Evolutionary conservation across 2,888 invertebrate species (phyloP).

Genomic region (Digitonthophagus gazella): DNA sequence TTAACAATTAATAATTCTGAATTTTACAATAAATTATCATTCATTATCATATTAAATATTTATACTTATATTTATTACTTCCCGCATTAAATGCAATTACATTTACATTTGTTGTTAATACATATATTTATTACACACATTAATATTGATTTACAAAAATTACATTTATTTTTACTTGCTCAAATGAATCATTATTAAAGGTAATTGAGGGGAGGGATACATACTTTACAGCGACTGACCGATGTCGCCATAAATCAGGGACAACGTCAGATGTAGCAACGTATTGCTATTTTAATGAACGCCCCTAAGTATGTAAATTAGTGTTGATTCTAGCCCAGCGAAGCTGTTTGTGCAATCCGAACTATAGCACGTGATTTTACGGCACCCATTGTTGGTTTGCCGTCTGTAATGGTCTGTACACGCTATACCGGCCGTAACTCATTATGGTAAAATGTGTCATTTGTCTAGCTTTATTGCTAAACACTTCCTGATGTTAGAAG

Average conservation of each 20-base stretch:
- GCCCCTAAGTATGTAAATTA: neutral
- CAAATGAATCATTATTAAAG: neutral
- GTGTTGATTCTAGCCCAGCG: neutral
- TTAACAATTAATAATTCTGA: neutral
- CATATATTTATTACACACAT: too few species aligned
- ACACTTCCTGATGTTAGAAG: neutral
- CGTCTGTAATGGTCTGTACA: neutral
- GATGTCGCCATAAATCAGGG: neutral
- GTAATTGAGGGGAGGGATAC: neutral
- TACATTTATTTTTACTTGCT: too few species aligned
- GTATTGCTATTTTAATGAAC: neutral
- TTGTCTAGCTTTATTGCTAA: neutral
- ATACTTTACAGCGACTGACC: neutral
- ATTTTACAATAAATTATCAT: neutral
- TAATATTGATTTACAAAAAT: too few species aligned
- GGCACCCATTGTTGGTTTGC: neutral
- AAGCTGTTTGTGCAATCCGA: neutral
- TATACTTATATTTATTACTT: neutral
- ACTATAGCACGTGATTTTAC: neutral
- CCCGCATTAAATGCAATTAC: neutral
- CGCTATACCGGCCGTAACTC: neutral
- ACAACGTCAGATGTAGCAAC: neutral
- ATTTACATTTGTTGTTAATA: too few species aligned
- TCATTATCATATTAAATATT: neutral
- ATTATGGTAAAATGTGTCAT: neutral